Base-by-base conservation (phyloP, 2,113 vertebrate species). In the Microcebus jonahi region DNA sequence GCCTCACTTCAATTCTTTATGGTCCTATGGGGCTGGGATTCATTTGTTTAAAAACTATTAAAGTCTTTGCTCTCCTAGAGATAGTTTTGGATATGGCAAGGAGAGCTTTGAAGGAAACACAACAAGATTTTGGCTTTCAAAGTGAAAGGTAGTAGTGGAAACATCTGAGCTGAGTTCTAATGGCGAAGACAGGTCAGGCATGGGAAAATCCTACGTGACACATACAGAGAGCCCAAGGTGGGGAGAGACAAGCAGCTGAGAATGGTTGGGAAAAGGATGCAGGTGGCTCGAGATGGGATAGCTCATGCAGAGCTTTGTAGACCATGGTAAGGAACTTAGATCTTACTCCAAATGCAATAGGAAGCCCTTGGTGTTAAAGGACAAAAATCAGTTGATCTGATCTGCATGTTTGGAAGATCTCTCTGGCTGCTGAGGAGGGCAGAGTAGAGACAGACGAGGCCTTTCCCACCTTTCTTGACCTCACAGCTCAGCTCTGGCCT, bases 131-230 rank as follows among this genome's bases (percentile, higher is more conserved):
- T 61, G 31, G 31, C 50, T 94, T 25, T 39, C 48, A 80, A 6
- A 79, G 12, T 48, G 50, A 88, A 84, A 48, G 39, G 31, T 39
- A 36, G 6, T 15, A n/a, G 53, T 53, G 42, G 29, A 11, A 36
- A 50, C 50, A 50, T 53, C 20, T 12, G n/a, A 82, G 45, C 77
- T 53, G 86, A n/a, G 45, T 67, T 71, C 86, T 39, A 34, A 15
- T 14, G 48, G 39, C 11, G 27, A 55, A 42, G 61, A 79, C 31
- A 68, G 67, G 15, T 10, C 13, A 61, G 91, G 57, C 6, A 4
- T 6, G 34, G 57, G 34, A 36, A 8, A 36, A n/a, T 2, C 0
- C 4, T 31, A 79, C 21, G 1, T 0, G 3, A 6, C 6, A 13
- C 6, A 73, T 29, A 8, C 20, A 31, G 48, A 94, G 29, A 92